These are phyloP conservation scores for Morpho achilles DNA, from an alignment of 2,888 invertebrate species.

Conservation along the genomic window DNA sequence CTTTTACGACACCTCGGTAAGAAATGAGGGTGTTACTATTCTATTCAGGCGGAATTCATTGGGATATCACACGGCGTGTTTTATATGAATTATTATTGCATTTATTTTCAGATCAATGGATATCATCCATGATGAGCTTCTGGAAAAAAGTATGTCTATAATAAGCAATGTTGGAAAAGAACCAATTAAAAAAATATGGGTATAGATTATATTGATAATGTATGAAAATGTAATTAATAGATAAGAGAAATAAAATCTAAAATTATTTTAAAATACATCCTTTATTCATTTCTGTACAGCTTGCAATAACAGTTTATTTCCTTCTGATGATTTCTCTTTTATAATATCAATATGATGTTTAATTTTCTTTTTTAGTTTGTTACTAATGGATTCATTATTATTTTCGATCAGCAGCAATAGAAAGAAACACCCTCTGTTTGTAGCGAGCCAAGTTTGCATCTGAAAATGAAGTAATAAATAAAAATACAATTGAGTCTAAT, in stretches of 20 bases:
- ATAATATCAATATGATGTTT: constrained; percentile 61
- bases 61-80: no score
- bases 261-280: constrained; percentile 31
- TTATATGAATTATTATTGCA: not conserved
- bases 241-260: constrained; percentile 26
- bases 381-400: constrained; percentile 62
- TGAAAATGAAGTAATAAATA: constrained; percentile 42
- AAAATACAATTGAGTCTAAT: no score
- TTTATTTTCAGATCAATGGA: constrained; percentile 53
- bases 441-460: constrained; percentile 82
- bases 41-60: no score
- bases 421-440: constrained; percentile 89
- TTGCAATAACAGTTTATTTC: constrained; percentile 82
- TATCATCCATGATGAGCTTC: constrained; percentile 60
- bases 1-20: no score
- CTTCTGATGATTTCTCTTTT: constrained; percentile 76
- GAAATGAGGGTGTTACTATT: no score
- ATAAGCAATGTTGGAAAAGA: constrained; percentile 44
- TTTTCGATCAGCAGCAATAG: constrained; percentile 83
- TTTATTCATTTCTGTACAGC: constrained; percentile 57
- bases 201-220: constrained; percentile 12
- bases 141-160: constrained; percentile 50
- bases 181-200: constrained; percentile 62
- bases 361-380: constrained; percentile 69
- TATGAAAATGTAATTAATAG: constrained; percentile 12